Conservation (phyloP, 2,888 invertebrate species). For the Priocnemis perturbator region DNA sequence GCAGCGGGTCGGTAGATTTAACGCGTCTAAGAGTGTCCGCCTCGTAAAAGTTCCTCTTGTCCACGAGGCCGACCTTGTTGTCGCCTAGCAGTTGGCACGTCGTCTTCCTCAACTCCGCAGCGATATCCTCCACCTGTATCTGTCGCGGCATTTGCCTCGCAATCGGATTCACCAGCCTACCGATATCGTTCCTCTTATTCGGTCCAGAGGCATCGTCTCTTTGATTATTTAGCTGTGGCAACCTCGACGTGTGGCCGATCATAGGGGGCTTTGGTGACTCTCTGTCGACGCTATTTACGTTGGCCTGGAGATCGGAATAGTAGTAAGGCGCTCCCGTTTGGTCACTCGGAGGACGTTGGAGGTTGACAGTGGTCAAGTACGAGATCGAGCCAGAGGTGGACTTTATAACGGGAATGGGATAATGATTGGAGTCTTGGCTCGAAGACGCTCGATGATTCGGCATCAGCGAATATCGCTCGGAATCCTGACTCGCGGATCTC, state of each 20-base stretch:
- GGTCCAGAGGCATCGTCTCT: conserved; percentile 79
- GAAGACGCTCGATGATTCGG: conserved; percentile 55
- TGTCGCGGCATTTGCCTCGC: conserved; percentile 65
- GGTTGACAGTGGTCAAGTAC: conserved; percentile 45
- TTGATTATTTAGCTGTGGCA: conserved; percentile 83
- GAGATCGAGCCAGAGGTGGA: conserved; percentile 39
- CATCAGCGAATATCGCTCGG: background rate
- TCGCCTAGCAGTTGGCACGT: conserved; percentile 69
- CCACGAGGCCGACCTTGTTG: conserved; percentile 76
- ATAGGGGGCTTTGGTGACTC: conserved; percentile 41
- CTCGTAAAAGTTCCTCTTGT: conserved; percentile 85
- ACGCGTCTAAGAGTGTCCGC: conserved; percentile 80
- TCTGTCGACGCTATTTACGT: conserved; percentile 41
- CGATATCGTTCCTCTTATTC: conserved; percentile 78
- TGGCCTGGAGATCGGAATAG: conserved; percentile 84
- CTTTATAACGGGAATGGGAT: conserved; percentile 41
- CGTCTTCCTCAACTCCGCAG: conserved; percentile 70
- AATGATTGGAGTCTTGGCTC: conserved; percentile 57
- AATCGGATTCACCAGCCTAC: conserved; percentile 85
- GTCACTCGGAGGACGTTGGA: conserved; percentile 73
- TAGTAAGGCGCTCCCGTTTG: conserved; percentile 88
- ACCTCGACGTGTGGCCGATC: conserved; percentile 60
- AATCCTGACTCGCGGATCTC: conserved; percentile 57
- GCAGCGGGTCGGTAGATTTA: conserved; percentile 68
- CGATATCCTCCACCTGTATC: conserved; percentile 69